phyloP scores from a whole-genome alignment of 1,140 invertebrate species.

The Hermetia illucens region DNA sequence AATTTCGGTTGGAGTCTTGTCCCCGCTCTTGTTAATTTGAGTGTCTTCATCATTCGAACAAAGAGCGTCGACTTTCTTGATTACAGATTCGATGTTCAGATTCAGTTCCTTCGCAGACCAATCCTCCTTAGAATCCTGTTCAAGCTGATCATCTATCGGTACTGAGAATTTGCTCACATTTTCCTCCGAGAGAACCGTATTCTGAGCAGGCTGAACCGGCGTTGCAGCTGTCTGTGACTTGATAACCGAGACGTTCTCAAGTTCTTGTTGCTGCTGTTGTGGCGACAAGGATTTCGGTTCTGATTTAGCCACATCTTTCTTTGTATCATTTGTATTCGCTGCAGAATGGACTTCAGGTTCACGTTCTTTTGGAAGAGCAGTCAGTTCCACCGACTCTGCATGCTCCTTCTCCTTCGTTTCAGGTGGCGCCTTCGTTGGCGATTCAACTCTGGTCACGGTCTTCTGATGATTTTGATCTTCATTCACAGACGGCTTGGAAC shows the following conservation, averaged over 20 bases:
- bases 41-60: slow-evolving; percentile 35
- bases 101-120: slow-evolving; percentile 64
- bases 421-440: no score
- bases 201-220: slow-evolving; percentile 4
- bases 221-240: not conserved
- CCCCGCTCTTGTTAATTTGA: no score
- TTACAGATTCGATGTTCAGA: slow-evolving; percentile 57
- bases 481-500: no score
- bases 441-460: no score
- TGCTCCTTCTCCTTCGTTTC: no score
- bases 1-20: slow-evolving; percentile 14
- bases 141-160: slow-evolving; percentile 22
- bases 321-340: no score
- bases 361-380: no score
- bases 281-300: no score
- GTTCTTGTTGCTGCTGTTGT: slow-evolving; percentile 1
- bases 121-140: slow-evolving; percentile 44
- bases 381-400: no score
- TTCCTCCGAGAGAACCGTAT: slow-evolving; percentile 22
- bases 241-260: not conserved
- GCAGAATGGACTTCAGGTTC: no score
- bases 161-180: slow-evolving; percentile 28
- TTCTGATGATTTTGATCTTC: no score
- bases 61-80: slow-evolving; percentile 56
- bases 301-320: no score